Evolutionary conservation across 2,113 vertebrate species (phyloP), one percentile per base, ranked within the genome.

Genomic region (Myiozetetes cayanensis): DNA sequence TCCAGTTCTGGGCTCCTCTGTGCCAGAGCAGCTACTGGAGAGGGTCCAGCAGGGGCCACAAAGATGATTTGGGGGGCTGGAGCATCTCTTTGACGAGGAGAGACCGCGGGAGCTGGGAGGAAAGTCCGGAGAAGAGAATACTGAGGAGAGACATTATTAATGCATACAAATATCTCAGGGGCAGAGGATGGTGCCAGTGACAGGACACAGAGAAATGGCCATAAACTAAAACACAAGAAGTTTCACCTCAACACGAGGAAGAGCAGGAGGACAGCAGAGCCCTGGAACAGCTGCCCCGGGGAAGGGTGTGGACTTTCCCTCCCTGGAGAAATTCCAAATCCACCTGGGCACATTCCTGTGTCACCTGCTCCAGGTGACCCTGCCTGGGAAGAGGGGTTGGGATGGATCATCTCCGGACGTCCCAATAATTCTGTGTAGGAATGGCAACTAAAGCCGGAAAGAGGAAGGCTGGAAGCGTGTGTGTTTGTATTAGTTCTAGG

Each of bases 401-500:
- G 50, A 14, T 52, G 50, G 50, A 16, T 14, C 14, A 22, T n/a
- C 56, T 58, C 33, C 21, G 23, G 33, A 24, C 5, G 8, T 58
- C 33, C 56, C 56, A 56, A 20, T 33, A 56, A 23, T 35, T 58
- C 22, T 15, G 56, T 14, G 33, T 13, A 24, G 74, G 50, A 49
- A 39, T 6, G 4, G 43, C 0, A 6, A 9, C 5, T 5, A 2
- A 35, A 9, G 18, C 27, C 18, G 27, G 17, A 5, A 12, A 4
- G 19, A 23, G 43, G 12, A 49, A 18, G 39, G 61, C 44, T 59
- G 68, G 28, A 31, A 14, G 0, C 9, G 19, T 49, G 41, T 24
- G 2, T 47, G 44, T 9, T 22, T 11, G 37, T 12, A 4, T 19
- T 9, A 25, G 13, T 6, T 39, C 27, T 20, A 22, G n/a, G 56